Conservation (phyloP, 2,113 vertebrate species). For the Accipiter cooperii region DNA sequence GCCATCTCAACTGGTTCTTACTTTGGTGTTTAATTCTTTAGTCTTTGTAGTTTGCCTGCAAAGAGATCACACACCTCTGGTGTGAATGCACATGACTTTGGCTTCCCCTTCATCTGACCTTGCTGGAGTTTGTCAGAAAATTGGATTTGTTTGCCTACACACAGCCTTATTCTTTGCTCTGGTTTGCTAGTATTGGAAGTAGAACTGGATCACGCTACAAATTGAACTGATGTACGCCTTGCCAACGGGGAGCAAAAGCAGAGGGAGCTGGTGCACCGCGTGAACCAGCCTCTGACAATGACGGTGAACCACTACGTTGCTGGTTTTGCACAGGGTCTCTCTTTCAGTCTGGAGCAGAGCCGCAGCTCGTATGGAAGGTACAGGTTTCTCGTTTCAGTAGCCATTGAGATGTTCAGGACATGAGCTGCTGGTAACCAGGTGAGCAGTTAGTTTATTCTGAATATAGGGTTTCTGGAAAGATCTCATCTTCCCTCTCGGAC, state of each 20-base stretch:
- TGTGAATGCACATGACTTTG: background rate
- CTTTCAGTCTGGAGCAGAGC: background rate
- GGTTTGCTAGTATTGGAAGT: background rate
- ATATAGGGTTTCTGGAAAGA: background rate
- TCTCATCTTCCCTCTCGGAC: background rate
- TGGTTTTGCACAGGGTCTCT: background rate
- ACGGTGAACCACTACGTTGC: fast-evolving
- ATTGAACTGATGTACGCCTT: background rate
- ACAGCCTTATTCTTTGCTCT: background rate
- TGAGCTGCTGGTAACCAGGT: background rate
- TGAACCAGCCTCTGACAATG: background rate
- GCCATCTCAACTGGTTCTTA: background rate
- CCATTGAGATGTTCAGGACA: background rate
- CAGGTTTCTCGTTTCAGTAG: background rate
- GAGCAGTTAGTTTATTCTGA: background rate
- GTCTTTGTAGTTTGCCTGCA: background rate
- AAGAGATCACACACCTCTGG: background rate
- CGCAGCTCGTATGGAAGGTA: background rate
- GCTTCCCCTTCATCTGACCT: background rate
- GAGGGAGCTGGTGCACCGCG: fast-evolving
- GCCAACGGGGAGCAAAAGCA: background rate
- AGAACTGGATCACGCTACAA: background rate
- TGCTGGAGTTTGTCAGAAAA: background rate
- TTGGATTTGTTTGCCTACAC: background rate
- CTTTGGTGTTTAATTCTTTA: background rate